Base-by-base conservation (phyloP, 2,888 invertebrate species). In the Thumatha senex region DNA sequence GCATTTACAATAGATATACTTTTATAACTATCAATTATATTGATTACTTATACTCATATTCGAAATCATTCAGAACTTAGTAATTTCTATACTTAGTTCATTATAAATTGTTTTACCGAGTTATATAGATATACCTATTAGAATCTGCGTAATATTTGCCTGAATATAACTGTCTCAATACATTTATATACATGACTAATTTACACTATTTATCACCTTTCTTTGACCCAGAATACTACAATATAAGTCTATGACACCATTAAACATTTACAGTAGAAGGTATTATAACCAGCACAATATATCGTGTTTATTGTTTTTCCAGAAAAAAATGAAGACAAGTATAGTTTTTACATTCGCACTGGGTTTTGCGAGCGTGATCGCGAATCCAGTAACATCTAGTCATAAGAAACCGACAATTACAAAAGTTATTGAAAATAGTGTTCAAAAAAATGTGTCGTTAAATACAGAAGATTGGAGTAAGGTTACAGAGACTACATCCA, bases 321-420 rank as follows among this genome's bases (percentile, higher is more conserved):
- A 82, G 88, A 87, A 78, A 79, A 76, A 81, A 82, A 89, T 89
- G 89, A 85, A 82, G 63, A 64, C 43, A 9, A 47, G 47, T 31
- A 51, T 74, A 53, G 46, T 77, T 52, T 57, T 84, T 53, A 50
- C 82, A 52, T 61, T 85, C 45, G 58, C 72, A 54, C 51, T 83
- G 64, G 82, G 78, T 51, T 54, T 84, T 45, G 70, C 72, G 46
- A 66, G 70, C 54, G 79, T 68, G 42, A 55, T 74, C 48, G 79
- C 82, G 40, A 75, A 66, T 56, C 72, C 80, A 54, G 71, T 76
- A 74, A 69, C 70, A 9, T 38, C 61, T 30, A 63, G 51, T 56
- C 61, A 74, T 58, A 69, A 67, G 46, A 65, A 73, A 60, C 44
- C 55, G 54, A 51, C 61, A 15, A 48, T 33, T n/a, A 11, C 44